Percentiles rank a stretch among this genome's conserved stretches.
phyloP scores from a whole-genome alignment of 1,140 invertebrate species.

The Papilio aristodemus region DNA sequence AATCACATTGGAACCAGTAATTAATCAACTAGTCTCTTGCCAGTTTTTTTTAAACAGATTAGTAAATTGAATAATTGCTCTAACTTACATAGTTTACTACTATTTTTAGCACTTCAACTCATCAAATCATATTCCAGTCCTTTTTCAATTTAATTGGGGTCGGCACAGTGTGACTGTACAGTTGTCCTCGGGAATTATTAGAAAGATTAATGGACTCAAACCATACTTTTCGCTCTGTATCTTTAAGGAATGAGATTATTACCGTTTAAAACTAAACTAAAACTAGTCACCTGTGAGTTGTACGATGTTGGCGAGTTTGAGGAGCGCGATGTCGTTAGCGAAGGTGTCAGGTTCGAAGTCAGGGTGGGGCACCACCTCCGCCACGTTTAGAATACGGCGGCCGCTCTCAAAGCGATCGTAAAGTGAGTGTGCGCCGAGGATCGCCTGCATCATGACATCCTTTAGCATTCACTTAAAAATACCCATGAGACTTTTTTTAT shows the following conservation, averaged over 20 bases:
- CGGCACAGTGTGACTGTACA: too few species aligned
- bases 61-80: too few species aligned
- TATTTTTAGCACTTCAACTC: too few species aligned
- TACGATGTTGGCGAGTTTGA: conserved; percentile 80
- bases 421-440: conserved; percentile 63
- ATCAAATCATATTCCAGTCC: too few species aligned
- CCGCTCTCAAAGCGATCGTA: conserved; percentile 74
- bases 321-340: conserved; percentile 85
- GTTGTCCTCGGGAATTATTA: too few species aligned
- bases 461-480: neutral
- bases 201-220: neutral
- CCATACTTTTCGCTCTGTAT: too few species aligned
- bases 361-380: conserved; percentile 84
- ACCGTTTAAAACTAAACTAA: neutral
- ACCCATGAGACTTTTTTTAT: neutral
- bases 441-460: conserved; percentile 45
- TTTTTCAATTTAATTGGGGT: too few species aligned
- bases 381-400: conserved; percentile 81
- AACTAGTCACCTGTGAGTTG: conserved; percentile 58
- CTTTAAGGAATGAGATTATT: neutral
- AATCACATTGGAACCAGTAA: too few species aligned
- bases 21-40: too few species aligned
- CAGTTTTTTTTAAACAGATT: too few species aligned
- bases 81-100: too few species aligned
- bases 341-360: conserved; percentile 81